These are phyloP conservation scores for Hyles vespertilio DNA, from an alignment of 1,140 invertebrate species.

Conservation along the genomic window DNA sequence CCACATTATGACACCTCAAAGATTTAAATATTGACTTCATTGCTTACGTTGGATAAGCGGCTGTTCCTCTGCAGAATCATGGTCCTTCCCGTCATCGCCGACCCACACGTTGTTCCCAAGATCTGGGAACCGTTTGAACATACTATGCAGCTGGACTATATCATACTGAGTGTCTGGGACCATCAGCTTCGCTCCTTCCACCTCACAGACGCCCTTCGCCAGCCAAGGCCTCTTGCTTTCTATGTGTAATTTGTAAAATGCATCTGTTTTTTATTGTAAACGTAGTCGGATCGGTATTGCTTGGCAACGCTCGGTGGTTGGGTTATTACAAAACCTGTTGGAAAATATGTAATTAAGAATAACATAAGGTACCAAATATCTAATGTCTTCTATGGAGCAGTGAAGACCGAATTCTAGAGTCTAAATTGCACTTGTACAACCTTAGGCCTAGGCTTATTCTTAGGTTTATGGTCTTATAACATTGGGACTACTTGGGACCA, in stretches of 20 bases:
- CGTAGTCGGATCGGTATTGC: constrained; percentile 41
- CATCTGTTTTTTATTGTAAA: constrained; percentile 36
- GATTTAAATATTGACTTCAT: neutral
- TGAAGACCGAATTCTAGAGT: too few species aligned
- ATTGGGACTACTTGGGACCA: too few species aligned
- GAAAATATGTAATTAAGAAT: neutral
- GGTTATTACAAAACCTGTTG: neutral
- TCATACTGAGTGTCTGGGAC: constrained; percentile 22
- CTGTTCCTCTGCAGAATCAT: constrained; percentile 33
- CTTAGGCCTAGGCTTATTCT: too few species aligned
- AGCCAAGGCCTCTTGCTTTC: constrained; percentile 7
- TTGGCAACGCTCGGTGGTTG: constrained; percentile 11
- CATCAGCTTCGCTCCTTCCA: constrained; percentile 37
- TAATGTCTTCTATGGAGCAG: too few species aligned
- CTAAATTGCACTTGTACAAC: too few species aligned
- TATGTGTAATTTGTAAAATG: constrained; percentile 50
- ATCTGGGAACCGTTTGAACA: constrained; percentile 50
- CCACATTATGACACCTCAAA: neutral
- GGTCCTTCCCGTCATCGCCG: constrained; percentile 22
- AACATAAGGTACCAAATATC: too few species aligned
- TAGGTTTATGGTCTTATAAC: too few species aligned
- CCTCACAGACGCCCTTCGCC: constrained; percentile 15
- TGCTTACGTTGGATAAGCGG: constrained; percentile 35
- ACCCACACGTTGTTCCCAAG: constrained; percentile 36
- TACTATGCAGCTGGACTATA: constrained; percentile 32